Percentiles rank a stretch among this genome's conserved stretches.
Evolutionary conservation across 2,113 vertebrate genomes (phyloP).

Genomic region (Hemiprocne comata): DNA sequence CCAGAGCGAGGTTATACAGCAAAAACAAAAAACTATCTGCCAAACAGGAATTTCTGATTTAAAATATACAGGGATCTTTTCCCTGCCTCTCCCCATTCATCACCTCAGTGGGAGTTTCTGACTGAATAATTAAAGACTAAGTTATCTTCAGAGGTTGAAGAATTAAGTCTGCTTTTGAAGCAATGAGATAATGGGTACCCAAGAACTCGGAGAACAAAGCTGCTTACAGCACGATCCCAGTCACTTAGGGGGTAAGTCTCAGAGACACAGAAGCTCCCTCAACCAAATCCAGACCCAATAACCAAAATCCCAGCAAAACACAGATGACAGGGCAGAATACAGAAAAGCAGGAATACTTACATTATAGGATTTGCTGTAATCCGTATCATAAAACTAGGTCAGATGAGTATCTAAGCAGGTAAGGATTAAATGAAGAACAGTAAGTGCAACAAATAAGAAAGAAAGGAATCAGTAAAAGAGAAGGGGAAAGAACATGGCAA

Average conservation of each 20-base stretch:
- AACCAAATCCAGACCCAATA: conserved; percentile 40
- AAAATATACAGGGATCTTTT: not conserved
- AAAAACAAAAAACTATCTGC: not conserved
- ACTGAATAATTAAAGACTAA: conserved; percentile 34
- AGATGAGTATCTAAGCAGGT: conserved; percentile 49
- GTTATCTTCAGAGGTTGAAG: conserved; percentile 22
- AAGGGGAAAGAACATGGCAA: not conserved
- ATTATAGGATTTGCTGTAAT: conserved; percentile 43
- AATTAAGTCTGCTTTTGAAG: conserved; percentile 44
- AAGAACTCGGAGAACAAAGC: not conserved
- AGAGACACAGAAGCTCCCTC: conserved; percentile 3
- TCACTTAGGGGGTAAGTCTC: not conserved
- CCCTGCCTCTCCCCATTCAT: not conserved
- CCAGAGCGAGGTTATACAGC: not conserved
- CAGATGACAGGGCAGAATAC: conserved; percentile 10
- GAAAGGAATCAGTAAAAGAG: not conserved
- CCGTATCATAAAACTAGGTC: conserved; percentile 39
- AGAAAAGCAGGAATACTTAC: conserved; percentile 19
- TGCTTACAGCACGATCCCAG: conserved; percentile 17
- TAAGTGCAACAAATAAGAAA: conserved; percentile 26
- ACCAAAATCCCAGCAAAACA: conserved; percentile 43
- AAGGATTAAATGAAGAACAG: conserved; percentile 40
- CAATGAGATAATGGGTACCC: conserved; percentile 20
- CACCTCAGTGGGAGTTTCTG: conserved; percentile 10
- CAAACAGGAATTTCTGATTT: not conserved